Evolutionary conservation across 37 sponge, comb jelly and placozoan species (phyloP).

Genomic region (Oopsacas minuta): DNA sequence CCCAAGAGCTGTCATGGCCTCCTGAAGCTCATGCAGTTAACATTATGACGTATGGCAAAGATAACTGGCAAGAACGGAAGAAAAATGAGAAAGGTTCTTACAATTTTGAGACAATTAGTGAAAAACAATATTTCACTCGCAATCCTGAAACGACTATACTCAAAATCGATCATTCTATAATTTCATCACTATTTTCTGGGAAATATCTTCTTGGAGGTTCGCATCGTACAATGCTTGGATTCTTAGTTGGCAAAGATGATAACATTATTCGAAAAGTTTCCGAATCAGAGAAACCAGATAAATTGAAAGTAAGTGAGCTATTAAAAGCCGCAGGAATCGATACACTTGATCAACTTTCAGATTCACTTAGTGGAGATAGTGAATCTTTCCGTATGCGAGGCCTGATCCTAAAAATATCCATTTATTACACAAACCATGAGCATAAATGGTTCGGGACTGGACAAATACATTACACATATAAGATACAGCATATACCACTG

Average conservation of each 20-base stretch:
- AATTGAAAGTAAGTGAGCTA: slow-evolving; percentile 47
- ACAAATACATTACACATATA: slow-evolving; percentile 45
- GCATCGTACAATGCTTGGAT: slow-evolving; percentile 49
- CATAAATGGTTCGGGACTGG: slow-evolving; percentile 53
- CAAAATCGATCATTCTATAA: slow-evolving; percentile 67
- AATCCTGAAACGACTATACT: slow-evolving; percentile 32
- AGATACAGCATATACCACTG: slow-evolving; percentile 37
- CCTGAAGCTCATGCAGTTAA: slow-evolving; percentile 53
- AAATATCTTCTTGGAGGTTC: slow-evolving; percentile 42
- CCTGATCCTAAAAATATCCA: slow-evolving; percentile 45
- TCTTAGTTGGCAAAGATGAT: slow-evolving; percentile 31
- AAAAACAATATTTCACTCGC: slow-evolving; percentile 50
- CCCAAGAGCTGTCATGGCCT: slow-evolving; percentile 69
- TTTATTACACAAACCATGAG: slow-evolving; percentile 56
- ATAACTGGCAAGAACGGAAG: slow-evolving; percentile 36
- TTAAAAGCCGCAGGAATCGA: slow-evolving; percentile 53
- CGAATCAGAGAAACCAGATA: slow-evolving; percentile 46
- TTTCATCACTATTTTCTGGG: slow-evolving; percentile 47
- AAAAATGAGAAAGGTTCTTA: slow-evolving; percentile 7
- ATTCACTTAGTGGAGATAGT: slow-evolving; percentile 44
- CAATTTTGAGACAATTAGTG: slow-evolving; percentile 23
- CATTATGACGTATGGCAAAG: slow-evolving; percentile 59
- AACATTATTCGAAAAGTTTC: slow-evolving; percentile 28
- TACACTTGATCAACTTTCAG: slow-evolving; percentile 44
- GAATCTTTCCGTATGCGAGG: slow-evolving; percentile 50